Evolutionary conservation across 2,113 vertebrate species (phyloP), one percentile per base, ranked within the genome.

Genomic region (Cebus imitator): DNA sequence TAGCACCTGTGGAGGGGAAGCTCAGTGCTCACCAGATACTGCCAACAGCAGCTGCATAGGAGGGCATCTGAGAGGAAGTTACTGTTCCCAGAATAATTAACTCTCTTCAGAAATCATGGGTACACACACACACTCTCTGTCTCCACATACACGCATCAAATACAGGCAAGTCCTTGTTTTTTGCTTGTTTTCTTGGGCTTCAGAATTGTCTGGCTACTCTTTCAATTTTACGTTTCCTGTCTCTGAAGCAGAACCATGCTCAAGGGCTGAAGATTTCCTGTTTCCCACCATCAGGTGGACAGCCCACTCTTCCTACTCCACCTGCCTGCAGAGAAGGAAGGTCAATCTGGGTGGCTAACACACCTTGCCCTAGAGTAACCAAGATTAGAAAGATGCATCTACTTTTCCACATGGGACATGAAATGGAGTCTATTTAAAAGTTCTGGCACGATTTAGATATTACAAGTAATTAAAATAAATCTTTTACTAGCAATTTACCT

Each of bases 391-490:
- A 96, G 55, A n/a, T 25, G 82, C 27, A 64, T 43, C 86, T 40
- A 64, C 58, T 30, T 94, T 72, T 95, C 85, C 86, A 43, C 17
- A 35, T 64, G 55, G 66, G 70, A 80, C 18, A 55, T 79, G 66
- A 94, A 57, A 57, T 79, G 48, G n/a, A 78, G 72, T 32, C 68
- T 92, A 95, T 87, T 89, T 97, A 68, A 87, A 96, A 90, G 50
- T 92, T 73, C 45, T 72, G 89, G 48, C 45, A 93, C 37, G 96
- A 96, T 91, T 90, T 92, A 92, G 66, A 85, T 78, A 97, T 73
- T 90, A 93, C 76, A 96, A 80, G 79, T 90, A 97, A 97, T 95
- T 96, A 96, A 97, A 97, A 91, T 48, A 78, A 96, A 90, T 61
- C 18, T 82, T 93, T 94, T 76, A 73, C 84, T 90, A 90, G 84